Percentiles rank a stretch among this genome's conserved stretches.
Conservation (phyloP, 2,888 invertebrate genomes). For the Ophraella communa region DNA sequence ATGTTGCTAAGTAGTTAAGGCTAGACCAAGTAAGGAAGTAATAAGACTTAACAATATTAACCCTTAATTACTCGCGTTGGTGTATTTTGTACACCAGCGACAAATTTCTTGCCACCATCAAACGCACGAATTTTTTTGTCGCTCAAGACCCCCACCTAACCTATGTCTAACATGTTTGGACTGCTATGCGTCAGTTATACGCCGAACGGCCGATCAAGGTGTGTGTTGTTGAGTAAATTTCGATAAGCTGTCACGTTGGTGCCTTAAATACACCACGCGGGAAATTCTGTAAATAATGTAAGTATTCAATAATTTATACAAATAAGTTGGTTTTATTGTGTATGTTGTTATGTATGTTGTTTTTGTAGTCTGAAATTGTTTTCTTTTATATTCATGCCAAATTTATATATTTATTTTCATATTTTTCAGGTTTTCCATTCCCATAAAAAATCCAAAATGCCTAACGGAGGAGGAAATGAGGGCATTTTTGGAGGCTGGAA, state of each 20-base stretch:
- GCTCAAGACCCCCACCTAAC: too few species aligned
- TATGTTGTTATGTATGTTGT: constrained; percentile 7
- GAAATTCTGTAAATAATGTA: constrained; percentile 18
- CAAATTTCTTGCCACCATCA: constrained; percentile 12
- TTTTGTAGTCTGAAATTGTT: constrained; percentile 3
- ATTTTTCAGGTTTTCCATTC: constrained; percentile 12
- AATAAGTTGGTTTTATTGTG: constrained; percentile 13
- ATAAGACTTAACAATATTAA: too few species aligned
- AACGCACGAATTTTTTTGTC: constrained; percentile 17
- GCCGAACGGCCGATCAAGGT: constrained; percentile 11
- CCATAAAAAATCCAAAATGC: constrained; percentile 10
- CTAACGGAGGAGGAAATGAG: constrained; percentile 18
- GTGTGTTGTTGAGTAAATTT: constrained; percentile 13
- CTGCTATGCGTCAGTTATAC: constrained; percentile 7
- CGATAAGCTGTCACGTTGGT: constrained; percentile 17
- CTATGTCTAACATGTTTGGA: constrained; percentile 10
- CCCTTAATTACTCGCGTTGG: constrained; percentile 7
- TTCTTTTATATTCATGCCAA: neutral
- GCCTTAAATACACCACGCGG: constrained; percentile 9
- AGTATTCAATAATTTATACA: constrained; percentile 11
- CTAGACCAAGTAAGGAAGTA: too few species aligned
- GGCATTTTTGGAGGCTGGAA: constrained; percentile 12
- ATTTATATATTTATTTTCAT: neutral
- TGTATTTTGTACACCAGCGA: constrained; percentile 20
- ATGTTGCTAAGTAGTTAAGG: too few species aligned